phyloP scores from a whole-genome alignment of 2,797 vertebrate genomes.

The Semaprochilodus insignis region DNA sequence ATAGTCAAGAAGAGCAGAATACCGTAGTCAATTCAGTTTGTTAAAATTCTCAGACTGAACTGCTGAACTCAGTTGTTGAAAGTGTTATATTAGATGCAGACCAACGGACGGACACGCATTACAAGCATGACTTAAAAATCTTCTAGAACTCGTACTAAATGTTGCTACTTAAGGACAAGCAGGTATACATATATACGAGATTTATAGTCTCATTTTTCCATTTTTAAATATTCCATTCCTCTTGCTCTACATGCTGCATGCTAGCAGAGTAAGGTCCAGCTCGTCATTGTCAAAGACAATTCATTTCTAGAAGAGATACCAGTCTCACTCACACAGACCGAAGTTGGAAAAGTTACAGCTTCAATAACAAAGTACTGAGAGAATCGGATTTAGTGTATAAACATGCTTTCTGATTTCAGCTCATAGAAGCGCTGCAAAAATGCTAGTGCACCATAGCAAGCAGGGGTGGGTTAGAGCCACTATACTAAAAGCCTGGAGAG shows the following conservation, averaged over 20 bases:
- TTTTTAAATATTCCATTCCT: constrained; percentile 30
- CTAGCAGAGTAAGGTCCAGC: constrained; percentile 32
- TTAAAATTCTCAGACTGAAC: background rate
- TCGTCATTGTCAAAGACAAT: constrained; percentile 11
- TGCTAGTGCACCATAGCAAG: constrained; percentile 54
- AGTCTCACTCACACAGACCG: constrained; percentile 70
- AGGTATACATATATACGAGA: background rate
- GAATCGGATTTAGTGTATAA: background rate
- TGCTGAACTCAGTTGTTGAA: background rate
- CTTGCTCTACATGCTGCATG: constrained; percentile 63
- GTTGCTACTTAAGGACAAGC: background rate
- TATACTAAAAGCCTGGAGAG: constrained; percentile 45
- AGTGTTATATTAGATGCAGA: constrained; percentile 28
- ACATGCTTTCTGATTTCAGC: constrained; percentile 14
- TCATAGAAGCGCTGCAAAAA: constrained; percentile 32
- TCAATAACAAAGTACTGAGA: constrained; percentile 34
- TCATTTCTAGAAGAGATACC: background rate
- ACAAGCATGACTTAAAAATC: background rate
- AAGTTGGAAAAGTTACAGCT: constrained; percentile 43
- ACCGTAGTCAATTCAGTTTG: too few species aligned
- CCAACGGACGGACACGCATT: background rate
- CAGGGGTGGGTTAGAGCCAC: constrained; percentile 49
- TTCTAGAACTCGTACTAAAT: too few species aligned
- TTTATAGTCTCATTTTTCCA: background rate
- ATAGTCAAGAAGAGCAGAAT: background rate